A percentile compares a stretch with the other conserved stretches of the same genome.
phyloP scores from a whole-genome alignment of 2,888 invertebrate genomes.

The Acanthoscelides obtectus region DNA sequence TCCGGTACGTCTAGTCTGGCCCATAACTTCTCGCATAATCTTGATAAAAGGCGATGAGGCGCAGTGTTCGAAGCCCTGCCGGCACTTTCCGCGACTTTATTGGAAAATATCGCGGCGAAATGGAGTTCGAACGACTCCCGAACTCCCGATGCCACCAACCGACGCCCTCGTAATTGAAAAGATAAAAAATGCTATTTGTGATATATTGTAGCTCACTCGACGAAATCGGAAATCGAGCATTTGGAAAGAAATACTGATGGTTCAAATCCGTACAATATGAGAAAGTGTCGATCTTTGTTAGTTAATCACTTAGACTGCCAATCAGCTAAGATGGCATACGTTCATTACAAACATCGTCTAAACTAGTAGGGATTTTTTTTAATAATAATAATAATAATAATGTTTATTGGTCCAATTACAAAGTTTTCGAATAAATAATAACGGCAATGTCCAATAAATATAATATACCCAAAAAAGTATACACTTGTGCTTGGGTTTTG shows the following conservation, averaged over 20 bases:
- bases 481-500: too few species aligned
- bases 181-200: neutral
- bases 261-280: too few species aligned
- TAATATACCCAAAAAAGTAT: too few species aligned
- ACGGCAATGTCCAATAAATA: too few species aligned
- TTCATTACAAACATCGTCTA: too few species aligned
- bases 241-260: neutral
- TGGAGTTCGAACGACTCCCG: neutral
- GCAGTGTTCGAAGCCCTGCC: neutral
- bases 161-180: neutral
- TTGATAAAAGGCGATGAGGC: neutral
- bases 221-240: neutral
- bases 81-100: neutral
- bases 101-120: neutral
- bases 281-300: too few species aligned
- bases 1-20: neutral
- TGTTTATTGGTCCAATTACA: too few species aligned
- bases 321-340: too few species aligned
- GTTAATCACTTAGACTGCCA: too few species aligned
- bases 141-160: neutral
- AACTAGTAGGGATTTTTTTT: too few species aligned
- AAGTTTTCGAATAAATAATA: too few species aligned
- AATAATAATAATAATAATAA: too few species aligned
- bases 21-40: neutral
- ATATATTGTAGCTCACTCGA: neutral